A percentile compares a stretch with the other conserved stretches of the same genome.
phyloP scores from a whole-genome alignment of 1,140 invertebrate species.

The Drosophila sp. region DNA sequence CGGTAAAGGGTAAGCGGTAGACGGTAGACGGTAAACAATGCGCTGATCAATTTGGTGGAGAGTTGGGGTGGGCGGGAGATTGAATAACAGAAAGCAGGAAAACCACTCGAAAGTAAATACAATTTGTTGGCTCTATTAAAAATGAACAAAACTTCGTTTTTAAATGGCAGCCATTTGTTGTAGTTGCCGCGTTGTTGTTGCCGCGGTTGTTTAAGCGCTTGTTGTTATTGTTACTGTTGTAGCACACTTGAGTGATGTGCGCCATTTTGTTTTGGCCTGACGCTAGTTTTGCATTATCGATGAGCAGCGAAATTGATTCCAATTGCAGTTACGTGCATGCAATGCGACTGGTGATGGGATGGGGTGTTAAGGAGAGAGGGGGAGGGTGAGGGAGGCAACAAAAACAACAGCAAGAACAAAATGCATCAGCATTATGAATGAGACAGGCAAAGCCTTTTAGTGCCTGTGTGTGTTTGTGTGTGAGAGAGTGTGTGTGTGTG shows the following conservation, averaged over 20 bases:
- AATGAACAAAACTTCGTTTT: slow-evolving; percentile 68
- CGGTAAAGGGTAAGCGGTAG: slow-evolving; percentile 12
- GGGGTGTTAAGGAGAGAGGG: background rate
- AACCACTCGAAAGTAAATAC: slow-evolving; percentile 73
- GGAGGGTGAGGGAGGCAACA: background rate
- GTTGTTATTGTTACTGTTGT: slow-evolving; percentile 20
- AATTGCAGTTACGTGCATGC: slow-evolving; percentile 74
- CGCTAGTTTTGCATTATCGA: slow-evolving; percentile 69
- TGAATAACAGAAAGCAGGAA: slow-evolving; percentile 18
- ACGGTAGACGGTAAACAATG: slow-evolving; percentile 22
- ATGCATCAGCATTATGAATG: slow-evolving; percentile 50
- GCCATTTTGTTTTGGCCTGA: slow-evolving; percentile 67
- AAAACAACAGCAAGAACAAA: slow-evolving; percentile 2
- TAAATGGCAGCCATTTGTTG: slow-evolving; percentile 30
- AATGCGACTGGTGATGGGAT: slow-evolving; percentile 29
- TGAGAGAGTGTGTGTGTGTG: slow-evolving; percentile 1
- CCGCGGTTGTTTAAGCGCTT: background rate
- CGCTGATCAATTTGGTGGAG: background rate
- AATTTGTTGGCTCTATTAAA: slow-evolving; percentile 74
- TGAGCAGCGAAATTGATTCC: slow-evolving; percentile 77
- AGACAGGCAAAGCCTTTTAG: slow-evolving; percentile 51
- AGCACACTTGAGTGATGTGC: slow-evolving; percentile 49
- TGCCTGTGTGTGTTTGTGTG: background rate
- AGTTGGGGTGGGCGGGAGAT: background rate
- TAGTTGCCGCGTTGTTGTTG: background rate